Base-by-base conservation (phyloP, 2,797 vertebrate genomes). In the Sebastes hubbsi region DNA sequence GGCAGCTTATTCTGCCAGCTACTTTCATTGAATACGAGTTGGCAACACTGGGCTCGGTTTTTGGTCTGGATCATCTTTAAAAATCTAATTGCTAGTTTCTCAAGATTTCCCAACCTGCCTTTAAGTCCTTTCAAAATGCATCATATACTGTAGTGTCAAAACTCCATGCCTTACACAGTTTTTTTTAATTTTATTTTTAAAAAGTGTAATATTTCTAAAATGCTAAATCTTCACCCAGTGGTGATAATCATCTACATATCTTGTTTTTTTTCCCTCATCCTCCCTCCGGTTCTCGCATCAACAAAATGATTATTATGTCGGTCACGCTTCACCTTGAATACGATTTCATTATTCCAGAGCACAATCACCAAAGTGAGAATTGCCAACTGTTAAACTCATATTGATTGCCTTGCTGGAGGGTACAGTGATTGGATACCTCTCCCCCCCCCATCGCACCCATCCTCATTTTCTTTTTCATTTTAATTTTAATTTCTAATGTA, bases 301-400 rank as follows among this genome's bases (percentile, higher is more conserved):
- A 84, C 72, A 84, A 69, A 84, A 80, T 80, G 24, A 87, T 93
- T 88, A 90, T 88, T 82, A 87, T 92, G 87, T 84, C 49, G 13
- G 87, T 85, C 86, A 89, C 86, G 87, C 75, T 88, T 89, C 82
- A 86, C 81, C 88, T 91, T 89, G 92, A 94, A 86, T 88, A 82
- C 64, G 42, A 88, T 95, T 94, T 94, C 88, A 95, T 95, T 95
- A 95, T 91, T 93, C 88, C 83, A 77, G 91, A 86, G 77, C 72
- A 81, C 89, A 90, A 93, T 95, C 93, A 93, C 91, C 86, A 91
- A 90, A 89, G 78, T 90, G 87, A 90, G 85, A 90, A 87, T 91
- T 92, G 87, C 89, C 84, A 86, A 86, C 80, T 79, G 86, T 92
- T 92, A 92, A 87, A 93, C 84, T 93, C 82, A 87, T 94, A 93